Conservation (phyloP, 2,888 invertebrate genomes). For the Oxyscelio sp. region DNA sequence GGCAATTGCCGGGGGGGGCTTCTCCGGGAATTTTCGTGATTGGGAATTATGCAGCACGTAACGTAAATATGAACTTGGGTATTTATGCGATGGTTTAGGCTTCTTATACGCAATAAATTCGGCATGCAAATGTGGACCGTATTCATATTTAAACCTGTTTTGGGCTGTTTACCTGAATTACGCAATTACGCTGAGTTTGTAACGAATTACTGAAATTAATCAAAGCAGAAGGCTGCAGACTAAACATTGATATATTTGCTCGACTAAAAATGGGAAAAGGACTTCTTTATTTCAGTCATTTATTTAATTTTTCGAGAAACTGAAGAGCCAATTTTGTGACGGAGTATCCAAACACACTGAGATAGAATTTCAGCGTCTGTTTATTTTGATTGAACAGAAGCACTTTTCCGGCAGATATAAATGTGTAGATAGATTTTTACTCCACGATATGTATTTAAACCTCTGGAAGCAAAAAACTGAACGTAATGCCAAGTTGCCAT, state of each 20-base stretch:
- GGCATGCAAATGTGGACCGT: constrained; percentile 12
- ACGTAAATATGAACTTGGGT: constrained; percentile 63
- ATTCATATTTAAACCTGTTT: constrained; percentile 22
- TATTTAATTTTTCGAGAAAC: no score
- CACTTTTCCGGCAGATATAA: neutral
- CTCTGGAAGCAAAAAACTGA: no score
- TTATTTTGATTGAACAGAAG: neutral
- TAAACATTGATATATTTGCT: no score
- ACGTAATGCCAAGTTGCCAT: no score
- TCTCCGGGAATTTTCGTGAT: constrained; percentile 74
- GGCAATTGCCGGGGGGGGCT: constrained; percentile 75
- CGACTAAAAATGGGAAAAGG: no score
- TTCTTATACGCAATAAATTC: constrained; percentile 44
- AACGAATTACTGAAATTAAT: no score
- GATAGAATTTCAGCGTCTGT: no score
- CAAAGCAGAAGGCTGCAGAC: no score
- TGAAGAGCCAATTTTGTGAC: no score
- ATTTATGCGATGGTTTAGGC: constrained; percentile 51
- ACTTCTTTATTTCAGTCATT: no score
- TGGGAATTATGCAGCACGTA: constrained; percentile 72
- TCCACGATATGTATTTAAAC: no score
- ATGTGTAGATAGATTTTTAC: constrained; percentile 2
- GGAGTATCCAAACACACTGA: no score
- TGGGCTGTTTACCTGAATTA: constrained; percentile 5
- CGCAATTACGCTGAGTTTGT: constrained; percentile 6